These are phyloP conservation scores for Pedionomus torquatus DNA, from an alignment of 2,113 vertebrate genomes.

Conservation along the genomic window DNA sequence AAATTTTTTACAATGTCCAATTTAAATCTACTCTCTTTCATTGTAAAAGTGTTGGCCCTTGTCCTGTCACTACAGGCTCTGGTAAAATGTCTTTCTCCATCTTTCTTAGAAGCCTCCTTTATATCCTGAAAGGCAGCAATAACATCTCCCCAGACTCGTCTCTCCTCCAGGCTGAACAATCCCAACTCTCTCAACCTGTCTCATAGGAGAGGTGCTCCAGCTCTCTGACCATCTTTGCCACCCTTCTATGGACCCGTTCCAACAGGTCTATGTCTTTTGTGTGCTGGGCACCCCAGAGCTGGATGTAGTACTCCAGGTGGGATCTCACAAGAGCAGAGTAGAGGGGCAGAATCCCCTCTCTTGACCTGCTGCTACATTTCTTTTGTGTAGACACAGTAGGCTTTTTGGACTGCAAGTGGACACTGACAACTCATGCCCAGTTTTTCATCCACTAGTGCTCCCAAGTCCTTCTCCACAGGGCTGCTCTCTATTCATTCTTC, in stretches of 20 bases:
- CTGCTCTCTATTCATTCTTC: background rate
- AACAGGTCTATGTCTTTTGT: background rate
- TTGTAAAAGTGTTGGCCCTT: background rate
- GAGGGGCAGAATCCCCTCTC: background rate
- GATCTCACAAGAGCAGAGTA: background rate
- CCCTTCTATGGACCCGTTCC: background rate
- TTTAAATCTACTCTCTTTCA: background rate
- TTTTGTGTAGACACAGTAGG: rapidly evolving
- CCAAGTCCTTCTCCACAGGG: background rate
- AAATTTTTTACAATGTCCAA: background rate
- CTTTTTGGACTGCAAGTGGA: background rate
- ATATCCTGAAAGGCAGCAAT: background rate
- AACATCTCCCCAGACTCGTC: background rate
- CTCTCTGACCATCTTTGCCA: background rate
- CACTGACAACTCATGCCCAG: background rate
- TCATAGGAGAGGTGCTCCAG: background rate
- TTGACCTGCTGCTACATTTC: rapidly evolving
- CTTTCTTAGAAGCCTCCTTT: background rate
- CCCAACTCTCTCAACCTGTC: background rate
- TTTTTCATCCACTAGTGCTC: background rate
- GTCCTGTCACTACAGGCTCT: background rate
- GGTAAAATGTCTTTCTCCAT: background rate
- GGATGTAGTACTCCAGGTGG: background rate
- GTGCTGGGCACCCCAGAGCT: background rate
- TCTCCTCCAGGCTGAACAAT: background rate